Evolutionary conservation across 53 echinoderm and acorn worm species (phyloP), one percentile per base, ranked within the genome.

Genomic region (Glandiceps talaboti): DNA sequence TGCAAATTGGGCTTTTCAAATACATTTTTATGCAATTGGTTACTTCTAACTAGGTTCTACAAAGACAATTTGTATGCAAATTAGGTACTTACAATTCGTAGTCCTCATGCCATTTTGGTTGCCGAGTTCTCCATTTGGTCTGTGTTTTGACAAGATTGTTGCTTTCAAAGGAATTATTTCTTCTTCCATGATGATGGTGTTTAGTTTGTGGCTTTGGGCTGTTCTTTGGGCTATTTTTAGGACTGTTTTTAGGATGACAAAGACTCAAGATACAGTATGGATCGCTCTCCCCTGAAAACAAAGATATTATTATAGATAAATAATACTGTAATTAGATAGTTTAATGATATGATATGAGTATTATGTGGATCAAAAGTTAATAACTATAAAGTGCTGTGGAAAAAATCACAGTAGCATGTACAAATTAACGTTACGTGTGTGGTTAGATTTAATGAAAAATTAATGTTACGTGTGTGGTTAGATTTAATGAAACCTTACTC

Each of bases 221-320:
- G 27, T 6, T 28, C 1, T 25, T 78, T 30, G 32, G 33, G 26
- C 32, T 78, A 32, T n/a, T 32, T 14, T 31, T 78, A 28, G 25
- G 30, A 72, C 30, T 79, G 75, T 25, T 74, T 26, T 25, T 30
- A 74, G 6, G 30, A 85, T 88, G 30, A 81, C 84, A 33, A 89
- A 87, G 6, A 92, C 75, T 90, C 79, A 94, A 81, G 78, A 95
- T 80, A 64, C 92, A 95, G 85, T 95, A 95, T 1, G 95, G 95
- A 74, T 95, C 95, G 82, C 95, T 95, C 82, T 88, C 32, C 27
- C 95, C 95, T 95, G 74, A 29, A 32, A n/a, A 1, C 30, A 14
- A n/a, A n/a, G n/a, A n/a, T n/a, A n/a, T n/a, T n/a, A n/a, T n/a
- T n/a, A n/a, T n/a, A n/a, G n/a, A n/a, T n/a, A n/a, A n/a, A n/a